Conservation (phyloP, 2,888 invertebrate genomes). For the Arenicola marina region DNA sequence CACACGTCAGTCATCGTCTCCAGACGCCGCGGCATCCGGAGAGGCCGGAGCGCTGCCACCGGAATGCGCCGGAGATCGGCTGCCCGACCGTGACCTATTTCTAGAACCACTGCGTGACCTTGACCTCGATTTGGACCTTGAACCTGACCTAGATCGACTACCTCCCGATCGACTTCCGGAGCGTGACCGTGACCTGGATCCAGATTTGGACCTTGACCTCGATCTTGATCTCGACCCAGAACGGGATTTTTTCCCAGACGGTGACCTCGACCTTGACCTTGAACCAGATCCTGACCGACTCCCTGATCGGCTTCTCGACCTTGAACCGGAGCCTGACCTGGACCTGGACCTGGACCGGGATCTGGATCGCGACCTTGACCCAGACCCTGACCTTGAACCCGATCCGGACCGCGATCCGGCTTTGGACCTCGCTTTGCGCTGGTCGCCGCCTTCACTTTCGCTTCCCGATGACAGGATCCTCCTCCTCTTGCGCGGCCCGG, state of each 20-base stretch:
- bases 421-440: slow-evolving; percentile 54
- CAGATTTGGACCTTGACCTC: not conserved
- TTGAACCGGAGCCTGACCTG: slow-evolving; percentile 16
- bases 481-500: slow-evolving; percentile 43
- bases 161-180: not conserved
- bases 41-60: too few relatives aligned
- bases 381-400: slow-evolving; percentile 44
- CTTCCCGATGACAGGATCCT: slow-evolving; percentile 54
- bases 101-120: not conserved
- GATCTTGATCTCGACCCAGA: not conserved
- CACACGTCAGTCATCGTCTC: too few relatives aligned
- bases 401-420: slow-evolving; percentile 56
- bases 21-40: too few relatives aligned
- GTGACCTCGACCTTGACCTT: not conserved
- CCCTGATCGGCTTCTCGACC: slow-evolving; percentile 22
- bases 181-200: not conserved
- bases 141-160: not conserved
- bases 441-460: slow-evolving; percentile 42
- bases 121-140: slow-evolving; percentile 1
- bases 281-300: slow-evolving; percentile 3
- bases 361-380: slow-evolving; percentile 38
- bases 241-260: not conserved
- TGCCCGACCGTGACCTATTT: not conserved
- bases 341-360: slow-evolving; percentile 23
- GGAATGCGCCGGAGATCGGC: not conserved